phyloP scores from a whole-genome alignment of 2,113 vertebrate species.

The Plecturocebus donacophilus region DNA sequence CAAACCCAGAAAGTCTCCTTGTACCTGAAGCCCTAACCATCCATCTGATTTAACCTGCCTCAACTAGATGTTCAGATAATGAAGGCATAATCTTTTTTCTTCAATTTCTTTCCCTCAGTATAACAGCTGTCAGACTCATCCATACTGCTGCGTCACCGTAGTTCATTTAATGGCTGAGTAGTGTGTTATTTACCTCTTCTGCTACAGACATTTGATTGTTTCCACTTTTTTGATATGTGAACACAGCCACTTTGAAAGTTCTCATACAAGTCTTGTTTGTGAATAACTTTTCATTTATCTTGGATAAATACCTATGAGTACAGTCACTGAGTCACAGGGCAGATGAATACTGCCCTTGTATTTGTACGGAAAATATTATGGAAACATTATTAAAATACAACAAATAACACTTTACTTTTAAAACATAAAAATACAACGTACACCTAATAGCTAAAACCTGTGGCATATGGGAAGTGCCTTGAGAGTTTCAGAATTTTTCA shows the following conservation, averaged over 20 bases:
- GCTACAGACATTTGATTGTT: not conserved
- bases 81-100: not conserved
- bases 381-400: slow-evolving; percentile 56
- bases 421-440: not conserved
- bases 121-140: not conserved
- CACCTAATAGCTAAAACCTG: not conserved
- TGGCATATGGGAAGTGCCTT: not conserved
- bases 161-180: not conserved
- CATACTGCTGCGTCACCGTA: not conserved
- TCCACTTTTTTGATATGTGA: not conserved
- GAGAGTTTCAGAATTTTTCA: not conserved
- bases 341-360: not conserved
- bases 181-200: not conserved
- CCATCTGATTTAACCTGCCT: not conserved
- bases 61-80: too few species aligned
- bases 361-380: slow-evolving; percentile 58
- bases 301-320: not conserved
- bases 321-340: not conserved
- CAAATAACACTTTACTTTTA: slow-evolving; percentile 20
- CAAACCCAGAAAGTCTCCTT: not conserved
- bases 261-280: not conserved
- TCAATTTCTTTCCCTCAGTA: not conserved
- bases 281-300: not conserved
- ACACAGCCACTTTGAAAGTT: slow-evolving; percentile 8
- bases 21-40: not conserved